These are phyloP conservation scores for Siderastrea radians DNA, from an alignment of 92 coral and sea anemone genomes.

Conservation along the genomic window DNA sequence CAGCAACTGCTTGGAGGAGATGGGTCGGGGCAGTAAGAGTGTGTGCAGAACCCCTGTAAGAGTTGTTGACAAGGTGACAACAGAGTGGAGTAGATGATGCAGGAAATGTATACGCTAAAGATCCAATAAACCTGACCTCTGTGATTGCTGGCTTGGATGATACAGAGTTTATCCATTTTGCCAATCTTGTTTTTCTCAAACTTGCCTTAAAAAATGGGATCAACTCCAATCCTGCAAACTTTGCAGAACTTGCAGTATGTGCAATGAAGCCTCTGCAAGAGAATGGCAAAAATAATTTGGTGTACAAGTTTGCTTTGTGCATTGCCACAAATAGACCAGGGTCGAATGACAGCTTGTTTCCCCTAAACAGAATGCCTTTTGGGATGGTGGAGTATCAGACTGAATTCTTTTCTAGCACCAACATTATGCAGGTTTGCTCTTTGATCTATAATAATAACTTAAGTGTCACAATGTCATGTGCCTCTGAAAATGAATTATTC, in stretches of 20 bases:
- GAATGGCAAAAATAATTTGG: constrained; percentile 15
- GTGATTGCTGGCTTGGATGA: constrained; percentile 4
- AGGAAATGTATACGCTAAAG: background rate
- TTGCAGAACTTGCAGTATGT: background rate
- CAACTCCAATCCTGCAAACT: constrained; percentile 9
- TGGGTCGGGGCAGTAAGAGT: background rate
- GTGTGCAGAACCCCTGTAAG: background rate
- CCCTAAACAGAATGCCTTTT: background rate
- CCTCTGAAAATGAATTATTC: no score
- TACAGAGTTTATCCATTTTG: background rate
- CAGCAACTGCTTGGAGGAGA: background rate
- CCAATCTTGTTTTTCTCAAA: background rate
- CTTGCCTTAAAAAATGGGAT: constrained; percentile 5
- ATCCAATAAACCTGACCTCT: background rate
- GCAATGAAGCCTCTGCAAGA: constrained; percentile 1
- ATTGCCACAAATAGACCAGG: constrained; percentile 11
- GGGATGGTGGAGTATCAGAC: background rate
- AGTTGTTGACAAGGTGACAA: background rate
- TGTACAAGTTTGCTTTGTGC: constrained; percentile 43
- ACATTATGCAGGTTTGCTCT: no score
- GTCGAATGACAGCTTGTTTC: constrained; percentile 12
- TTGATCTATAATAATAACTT: no score
- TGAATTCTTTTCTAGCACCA: background rate
- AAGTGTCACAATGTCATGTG: no score
- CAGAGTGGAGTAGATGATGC: background rate